These are phyloP conservation scores for Spilarctia lutea DNA, from an alignment of 2,888 invertebrate species.

Conservation along the genomic window DNA sequence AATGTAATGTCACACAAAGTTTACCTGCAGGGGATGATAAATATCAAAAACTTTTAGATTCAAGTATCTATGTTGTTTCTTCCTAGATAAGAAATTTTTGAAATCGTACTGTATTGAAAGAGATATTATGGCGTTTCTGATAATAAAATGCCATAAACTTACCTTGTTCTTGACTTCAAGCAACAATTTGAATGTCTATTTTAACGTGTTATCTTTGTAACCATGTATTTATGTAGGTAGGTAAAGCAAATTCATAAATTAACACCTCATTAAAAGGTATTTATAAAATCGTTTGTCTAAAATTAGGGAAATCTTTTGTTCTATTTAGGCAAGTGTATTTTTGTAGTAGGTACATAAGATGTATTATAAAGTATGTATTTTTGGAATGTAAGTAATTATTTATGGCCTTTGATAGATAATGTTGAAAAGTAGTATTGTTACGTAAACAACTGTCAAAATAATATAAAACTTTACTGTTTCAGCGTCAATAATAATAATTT, in stretches of 20 bases:
- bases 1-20: too few relatives aligned
- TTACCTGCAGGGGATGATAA: too few relatives aligned
- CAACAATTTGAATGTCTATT: too few relatives aligned
- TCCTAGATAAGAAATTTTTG: too few relatives aligned
- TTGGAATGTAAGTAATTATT: neutral
- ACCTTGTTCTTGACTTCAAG: too few relatives aligned
- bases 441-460: neutral
- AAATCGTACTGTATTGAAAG: too few relatives aligned
- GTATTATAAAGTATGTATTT: neutral
- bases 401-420: neutral
- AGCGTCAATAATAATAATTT: too few relatives aligned
- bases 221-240: neutral
- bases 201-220: neutral
- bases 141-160: too few relatives aligned
- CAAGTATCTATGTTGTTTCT: too few relatives aligned
- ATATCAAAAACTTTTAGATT: too few relatives aligned
- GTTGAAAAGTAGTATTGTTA: neutral
- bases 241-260: neutral
- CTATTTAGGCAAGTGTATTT: neutral
- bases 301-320: neutral
- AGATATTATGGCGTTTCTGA: too few relatives aligned
- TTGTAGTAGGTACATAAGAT: neutral
- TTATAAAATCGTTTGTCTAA: neutral
- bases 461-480: neutral
- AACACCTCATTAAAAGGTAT: neutral